Evolutionary conservation across 1,140 invertebrate genomes (phyloP).

Genomic region (Dinothrombium tinctorium): DNA sequence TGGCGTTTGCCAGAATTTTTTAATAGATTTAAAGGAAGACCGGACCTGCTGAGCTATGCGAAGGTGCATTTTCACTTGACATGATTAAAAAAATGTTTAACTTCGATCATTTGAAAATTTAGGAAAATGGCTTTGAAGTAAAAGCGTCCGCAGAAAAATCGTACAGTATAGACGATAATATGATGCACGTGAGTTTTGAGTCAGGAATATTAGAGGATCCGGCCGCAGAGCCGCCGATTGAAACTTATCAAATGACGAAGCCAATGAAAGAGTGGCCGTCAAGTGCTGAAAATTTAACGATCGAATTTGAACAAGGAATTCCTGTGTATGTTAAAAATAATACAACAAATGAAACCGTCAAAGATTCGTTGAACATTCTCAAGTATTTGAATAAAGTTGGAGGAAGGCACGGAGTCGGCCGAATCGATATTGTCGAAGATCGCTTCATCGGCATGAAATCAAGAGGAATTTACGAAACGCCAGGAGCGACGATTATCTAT

Average conservation of each 20-base stretch:
- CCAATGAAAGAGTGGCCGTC: conserved; percentile 35
- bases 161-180: conserved; percentile 62
- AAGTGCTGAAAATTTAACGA: conserved; percentile 30
- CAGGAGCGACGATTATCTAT: conserved; percentile 49
- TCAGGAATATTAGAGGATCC: conserved; percentile 58
- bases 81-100: background rate
- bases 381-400: conserved; percentile 43
- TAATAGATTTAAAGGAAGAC: conserved; percentile 40
- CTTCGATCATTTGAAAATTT: conserved; percentile 2
- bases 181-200: conserved; percentile 66
- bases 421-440: conserved; percentile 67
- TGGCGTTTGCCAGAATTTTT: conserved; percentile 52
- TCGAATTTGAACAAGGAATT: conserved; percentile 33
- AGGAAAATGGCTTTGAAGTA: conserved; percentile 39
- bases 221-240: conserved; percentile 33
- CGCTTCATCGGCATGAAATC: conserved; percentile 51
- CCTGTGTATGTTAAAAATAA: conserved; percentile 23
- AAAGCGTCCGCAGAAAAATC: conserved; percentile 46
- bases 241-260: conserved; percentile 43
- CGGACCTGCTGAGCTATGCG: conserved; percentile 47
- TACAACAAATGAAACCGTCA: conserved; percentile 18
- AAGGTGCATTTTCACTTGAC: conserved; percentile 25
- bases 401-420: conserved; percentile 43
- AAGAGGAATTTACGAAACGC: conserved; percentile 54
- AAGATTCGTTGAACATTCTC: conserved; percentile 35